phyloP scores from a whole-genome alignment of 2,113 vertebrate species.

The Zosterops pallidus region DNA sequence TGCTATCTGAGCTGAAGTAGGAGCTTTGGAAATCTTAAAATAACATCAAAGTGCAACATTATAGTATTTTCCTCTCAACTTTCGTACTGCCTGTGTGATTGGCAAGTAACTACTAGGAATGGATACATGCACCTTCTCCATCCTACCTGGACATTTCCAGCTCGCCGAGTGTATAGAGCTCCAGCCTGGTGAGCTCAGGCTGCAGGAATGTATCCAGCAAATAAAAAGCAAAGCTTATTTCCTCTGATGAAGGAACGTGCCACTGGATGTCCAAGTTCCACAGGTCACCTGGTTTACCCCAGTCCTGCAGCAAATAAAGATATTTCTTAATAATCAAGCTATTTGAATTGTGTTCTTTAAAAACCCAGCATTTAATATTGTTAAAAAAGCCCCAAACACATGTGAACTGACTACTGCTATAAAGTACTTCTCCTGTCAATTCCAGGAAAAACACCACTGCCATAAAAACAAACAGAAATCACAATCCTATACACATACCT shows the following conservation, averaged over 20 bases:
- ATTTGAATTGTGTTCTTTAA: background rate
- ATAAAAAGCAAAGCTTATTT: conserved; percentile 87
- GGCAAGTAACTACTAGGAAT: background rate
- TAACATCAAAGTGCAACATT: background rate
- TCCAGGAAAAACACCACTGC: background rate
- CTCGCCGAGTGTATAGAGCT: conserved; percentile 83
- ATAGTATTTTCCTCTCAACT: background rate
- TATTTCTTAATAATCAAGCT: background rate
- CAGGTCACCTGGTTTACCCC: conserved; percentile 95
- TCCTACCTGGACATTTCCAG: conserved; percentile 87
- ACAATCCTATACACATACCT: background rate
- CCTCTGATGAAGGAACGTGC: conserved; percentile 91
- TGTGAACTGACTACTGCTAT: background rate
- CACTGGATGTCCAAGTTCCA: conserved; percentile 93
- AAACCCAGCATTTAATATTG: background rate
- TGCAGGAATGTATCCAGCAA: conserved; percentile 91
- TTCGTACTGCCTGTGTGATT: background rate
- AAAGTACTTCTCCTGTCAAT: background rate
- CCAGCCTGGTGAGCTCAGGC: conserved; percentile 88
- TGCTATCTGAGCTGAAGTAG: background rate
- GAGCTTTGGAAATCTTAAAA: background rate
- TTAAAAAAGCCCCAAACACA: background rate
- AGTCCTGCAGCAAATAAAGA: conserved; percentile 80
- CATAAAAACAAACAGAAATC: background rate
- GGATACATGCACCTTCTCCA: background rate